Evolutionary conservation across 2,888 invertebrate species (phyloP), one percentile per base, ranked within the genome.

Genomic region (Agriopis aurantiaria): DNA sequence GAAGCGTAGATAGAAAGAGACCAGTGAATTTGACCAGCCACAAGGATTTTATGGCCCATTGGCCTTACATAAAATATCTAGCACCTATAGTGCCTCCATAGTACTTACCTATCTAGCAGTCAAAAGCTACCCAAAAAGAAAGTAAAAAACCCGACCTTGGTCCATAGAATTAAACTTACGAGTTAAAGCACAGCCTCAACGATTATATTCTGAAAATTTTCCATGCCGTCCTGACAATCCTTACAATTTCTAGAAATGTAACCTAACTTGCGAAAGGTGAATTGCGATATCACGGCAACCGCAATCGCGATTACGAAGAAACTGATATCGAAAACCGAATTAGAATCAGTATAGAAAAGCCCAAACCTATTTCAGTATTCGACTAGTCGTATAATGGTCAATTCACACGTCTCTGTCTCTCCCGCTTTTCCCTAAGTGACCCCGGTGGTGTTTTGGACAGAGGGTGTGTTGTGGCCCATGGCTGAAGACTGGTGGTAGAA

Each of bases 371-470:
- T 2, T 58, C 52, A 33, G 10, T 40, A 5, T 10, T 23, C 0
- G 6, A 52, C 2, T 67, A 46, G 46, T 8, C n/a, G 45, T 51
- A 10, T 10, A 56, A 48, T 48, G 63, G 53, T 55, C 60, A 55
- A 43, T 58, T 75, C 77, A 77, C 77, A 62, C 45, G 43, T 65
- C 62, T 55, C 78, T 77, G 75, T 77, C 78, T 77, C 64, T 61
- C 43, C 41, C 61, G 65, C 52, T 65, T 52, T 51, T 17, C 43
- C 65, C 59, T 68, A 68, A 74, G 85, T 86, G 85, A 87, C 83
- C 84, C 86, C 86, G 87, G 80, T 92, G 91, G 88, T 92, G 82
- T 91, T 92, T 93, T 92, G 90, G 91, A 93, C 93, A 93, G 93
- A 93, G 92, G 90, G 92, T 91, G 90, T 88, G 84, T 86, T 89